Evolutionary conservation across 1,140 invertebrate genomes (phyloP).

Genomic region (Ectropis grisescens): DNA sequence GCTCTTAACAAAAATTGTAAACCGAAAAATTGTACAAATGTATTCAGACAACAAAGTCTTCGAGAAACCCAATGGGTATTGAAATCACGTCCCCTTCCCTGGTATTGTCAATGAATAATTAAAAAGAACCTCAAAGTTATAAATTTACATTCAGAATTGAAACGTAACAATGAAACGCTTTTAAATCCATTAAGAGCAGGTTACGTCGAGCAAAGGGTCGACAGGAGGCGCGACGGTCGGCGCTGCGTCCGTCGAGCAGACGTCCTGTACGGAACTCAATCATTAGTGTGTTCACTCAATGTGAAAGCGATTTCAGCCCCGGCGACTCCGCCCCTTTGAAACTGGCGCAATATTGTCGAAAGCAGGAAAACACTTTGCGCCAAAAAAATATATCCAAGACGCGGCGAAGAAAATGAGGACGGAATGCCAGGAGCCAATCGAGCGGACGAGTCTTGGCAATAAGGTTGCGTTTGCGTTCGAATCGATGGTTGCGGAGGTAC

Average conservation of each 20-base stretch:
- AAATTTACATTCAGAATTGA: too few relatives aligned
- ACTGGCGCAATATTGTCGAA: constrained; percentile 64
- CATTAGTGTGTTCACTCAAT: constrained; percentile 67
- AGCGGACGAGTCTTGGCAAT: constrained; percentile 47
- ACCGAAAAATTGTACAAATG: too few relatives aligned
- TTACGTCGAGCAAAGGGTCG: constrained; percentile 42
- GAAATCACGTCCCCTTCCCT: too few relatives aligned
- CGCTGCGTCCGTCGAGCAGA: constrained; percentile 4
- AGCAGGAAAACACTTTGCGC: constrained; percentile 58
- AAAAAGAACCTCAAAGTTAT: too few relatives aligned
- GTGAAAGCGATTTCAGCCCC: constrained; percentile 62
- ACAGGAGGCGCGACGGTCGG: constrained; percentile 20
- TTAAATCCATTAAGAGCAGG: constrained; percentile 55
- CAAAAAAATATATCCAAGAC: constrained; percentile 42
- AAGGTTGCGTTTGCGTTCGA: constrained; percentile 46
- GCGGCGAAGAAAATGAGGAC: constrained; percentile 50
- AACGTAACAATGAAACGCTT: constrained; percentile 60
- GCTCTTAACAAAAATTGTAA: too few relatives aligned
- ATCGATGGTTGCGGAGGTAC: constrained; percentile 42
- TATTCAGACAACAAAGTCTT: too few relatives aligned
- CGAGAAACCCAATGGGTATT: too few relatives aligned
- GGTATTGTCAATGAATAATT: too few relatives aligned
- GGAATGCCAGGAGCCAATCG: constrained; percentile 52
- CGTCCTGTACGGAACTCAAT: constrained; percentile 53
- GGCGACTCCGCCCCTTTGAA: constrained; percentile 53